Evolutionary conservation across 2,888 invertebrate genomes (phyloP), one percentile per base, ranked within the genome.

Genomic region (Diaperis boleti): DNA sequence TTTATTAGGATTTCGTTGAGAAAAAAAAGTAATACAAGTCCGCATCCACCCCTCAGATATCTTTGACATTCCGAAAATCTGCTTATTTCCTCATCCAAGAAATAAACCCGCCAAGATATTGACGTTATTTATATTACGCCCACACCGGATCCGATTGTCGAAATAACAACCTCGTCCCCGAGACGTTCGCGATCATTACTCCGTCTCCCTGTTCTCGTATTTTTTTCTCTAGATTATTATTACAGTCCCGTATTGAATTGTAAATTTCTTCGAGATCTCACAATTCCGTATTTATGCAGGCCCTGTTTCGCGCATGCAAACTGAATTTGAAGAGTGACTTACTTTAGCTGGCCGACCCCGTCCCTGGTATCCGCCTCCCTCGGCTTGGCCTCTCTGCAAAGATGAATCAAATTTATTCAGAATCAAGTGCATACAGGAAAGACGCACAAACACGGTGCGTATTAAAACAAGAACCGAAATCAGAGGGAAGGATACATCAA

Each of bases 341-440:
- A 87, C 87, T 82, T 85, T 85, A 74, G 83, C 82, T 78, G 85
- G 84, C 73, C 83, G 76, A 62, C 82, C 76, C 82, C 82, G 74
- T 81, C 75, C 76, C 70, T 54, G 77, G 71, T 83, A 85, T 74
- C 82, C n/a, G n/a, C n/a, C 82, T 73, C 84, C 83, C 69, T 85
- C 85, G 70, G 84, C 83, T 74, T 82, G 81, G 69, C 82, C 81
- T 76, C 83, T 82, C 80, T 82, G 81, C 42, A 79, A 81, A 68
- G 65, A 67, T 64, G 64, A 56, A 42, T 55, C 29, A 54, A 44
- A 61, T 65, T 65, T 64, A 67, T 65, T 52, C 41, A 14, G 52
- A 39, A 39, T 37, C 39, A 52, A 52, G 22, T 44, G 57, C 45
- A 44, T 1, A 60, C 35, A 57, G 10, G 49, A 49, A 33, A 39